Evolutionary conservation across 2,113 vertebrate species (phyloP).

Genomic region (Ailurus styani): DNA sequence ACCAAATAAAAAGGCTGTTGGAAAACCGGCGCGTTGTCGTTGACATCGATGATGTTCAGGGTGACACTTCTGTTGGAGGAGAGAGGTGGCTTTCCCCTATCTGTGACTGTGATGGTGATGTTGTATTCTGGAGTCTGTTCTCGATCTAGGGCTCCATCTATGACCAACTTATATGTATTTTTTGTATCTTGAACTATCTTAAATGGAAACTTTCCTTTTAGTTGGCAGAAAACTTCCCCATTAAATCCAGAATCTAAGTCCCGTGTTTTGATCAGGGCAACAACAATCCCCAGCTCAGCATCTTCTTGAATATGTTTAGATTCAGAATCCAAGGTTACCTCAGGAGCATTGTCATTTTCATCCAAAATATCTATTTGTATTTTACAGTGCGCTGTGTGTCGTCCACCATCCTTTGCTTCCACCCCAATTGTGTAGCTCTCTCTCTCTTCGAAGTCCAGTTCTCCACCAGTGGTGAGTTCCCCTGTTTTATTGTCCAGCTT

Average conservation of each 20-base stretch:
- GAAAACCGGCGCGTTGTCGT: slow-evolving; percentile 78
- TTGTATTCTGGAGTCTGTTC: slow-evolving; percentile 80
- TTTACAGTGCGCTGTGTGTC: slow-evolving; percentile 51
- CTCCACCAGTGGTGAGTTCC: background rate
- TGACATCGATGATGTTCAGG: slow-evolving; percentile 71
- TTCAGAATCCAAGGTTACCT: slow-evolving; percentile 62
- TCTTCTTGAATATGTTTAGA: slow-evolving; percentile 62
- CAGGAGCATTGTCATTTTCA: slow-evolving; percentile 77
- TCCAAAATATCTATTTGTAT: slow-evolving; percentile 60
- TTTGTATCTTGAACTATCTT: slow-evolving; percentile 64
- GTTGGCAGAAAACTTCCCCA: slow-evolving; percentile 56
- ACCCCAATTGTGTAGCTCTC: slow-evolving; percentile 34
- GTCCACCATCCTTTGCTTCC: slow-evolving; percentile 69
- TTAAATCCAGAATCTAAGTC: slow-evolving; percentile 67
- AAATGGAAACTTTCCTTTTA: slow-evolving; percentile 47
- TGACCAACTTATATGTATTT: slow-evolving; percentile 63
- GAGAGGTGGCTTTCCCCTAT: slow-evolving; percentile 69
- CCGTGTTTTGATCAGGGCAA: slow-evolving; percentile 67
- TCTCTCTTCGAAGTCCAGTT: slow-evolving; percentile 67
- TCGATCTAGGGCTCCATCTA: slow-evolving; percentile 74
- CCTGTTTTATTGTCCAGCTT: background rate
- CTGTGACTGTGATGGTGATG: slow-evolving; percentile 80
- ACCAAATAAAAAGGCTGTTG: slow-evolving; percentile 31
- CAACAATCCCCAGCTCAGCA: slow-evolving; percentile 33
- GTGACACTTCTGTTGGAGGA: slow-evolving; percentile 71